phyloP scores from a whole-genome alignment of 2,113 vertebrate genomes.

The Pontoporia blainvillei region DNA sequence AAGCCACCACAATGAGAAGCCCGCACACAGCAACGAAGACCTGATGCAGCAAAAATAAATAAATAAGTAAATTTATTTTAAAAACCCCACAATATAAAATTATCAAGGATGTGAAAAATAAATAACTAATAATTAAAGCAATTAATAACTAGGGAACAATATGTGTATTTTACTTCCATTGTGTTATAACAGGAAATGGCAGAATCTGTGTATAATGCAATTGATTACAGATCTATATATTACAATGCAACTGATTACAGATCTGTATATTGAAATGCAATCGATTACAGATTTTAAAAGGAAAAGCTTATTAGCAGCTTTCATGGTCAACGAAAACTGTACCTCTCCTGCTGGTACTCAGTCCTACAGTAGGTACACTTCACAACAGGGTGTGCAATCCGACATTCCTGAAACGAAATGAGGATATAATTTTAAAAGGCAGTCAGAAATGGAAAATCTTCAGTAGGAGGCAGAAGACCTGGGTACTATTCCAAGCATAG shows the following conservation, averaged over 20 bases:
- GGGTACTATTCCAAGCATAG: not conserved
- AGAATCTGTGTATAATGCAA: not conserved
- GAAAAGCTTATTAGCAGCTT: not conserved
- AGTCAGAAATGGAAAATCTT: not conserved
- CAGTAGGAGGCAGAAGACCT: not conserved
- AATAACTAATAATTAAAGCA: conserved; percentile 2
- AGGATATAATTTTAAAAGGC: conserved; percentile 4
- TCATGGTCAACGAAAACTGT: conserved; percentile 25
- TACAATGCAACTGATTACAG: not conserved
- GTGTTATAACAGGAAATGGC: not conserved
- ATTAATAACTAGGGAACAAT: not conserved
- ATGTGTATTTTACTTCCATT: not conserved
- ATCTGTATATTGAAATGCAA: not conserved
- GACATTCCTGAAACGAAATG: conserved; percentile 81
- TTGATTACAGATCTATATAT: not conserved
- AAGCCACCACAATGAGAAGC: too few relatives aligned
- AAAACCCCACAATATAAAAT: not conserved
- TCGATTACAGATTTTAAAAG: not conserved
- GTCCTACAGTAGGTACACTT: conserved; percentile 88
- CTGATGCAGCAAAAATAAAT: too few relatives aligned
- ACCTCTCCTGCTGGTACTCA: conserved; percentile 88
- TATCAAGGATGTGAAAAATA: not conserved
- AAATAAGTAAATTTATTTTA: too few relatives aligned
- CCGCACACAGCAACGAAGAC: too few relatives aligned
- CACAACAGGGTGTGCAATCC: conserved; percentile 86